These are phyloP conservation scores for Cantharis flavilabris DNA, from an alignment of 2,888 invertebrate species.

Conservation along the genomic window DNA sequence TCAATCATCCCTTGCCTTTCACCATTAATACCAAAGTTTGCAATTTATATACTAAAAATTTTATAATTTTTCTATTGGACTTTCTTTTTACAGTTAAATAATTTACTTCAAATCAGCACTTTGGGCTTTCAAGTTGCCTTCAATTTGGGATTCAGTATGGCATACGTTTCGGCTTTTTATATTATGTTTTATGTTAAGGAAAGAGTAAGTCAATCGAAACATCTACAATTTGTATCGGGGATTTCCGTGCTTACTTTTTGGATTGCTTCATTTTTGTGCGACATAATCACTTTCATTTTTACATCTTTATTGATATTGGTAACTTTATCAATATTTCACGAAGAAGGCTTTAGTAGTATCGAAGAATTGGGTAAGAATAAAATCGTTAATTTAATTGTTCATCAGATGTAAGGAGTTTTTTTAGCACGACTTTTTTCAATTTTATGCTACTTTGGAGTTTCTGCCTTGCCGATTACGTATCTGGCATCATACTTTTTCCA, in stretches of 20 bases:
- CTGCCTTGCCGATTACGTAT: constrained; percentile 75
- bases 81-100: constrained; percentile 41
- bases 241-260: constrained; percentile 70
- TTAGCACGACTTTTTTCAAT: constrained; percentile 65
- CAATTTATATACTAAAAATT: no score
- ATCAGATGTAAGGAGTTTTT: constrained; percentile 41
- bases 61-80: background rate
- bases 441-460: constrained; percentile 70
- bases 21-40: constrained; percentile 58
- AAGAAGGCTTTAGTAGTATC: constrained; percentile 62
- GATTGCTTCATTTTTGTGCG: constrained; percentile 62
- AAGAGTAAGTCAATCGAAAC: constrained; percentile 67
- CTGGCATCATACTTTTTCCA: constrained; percentile 69
- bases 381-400: constrained; percentile 6
- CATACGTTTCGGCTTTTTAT: constrained; percentile 69
- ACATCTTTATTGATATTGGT: constrained; percentile 62
- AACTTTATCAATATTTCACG: constrained; percentile 66
- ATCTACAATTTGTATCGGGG: constrained; percentile 74
- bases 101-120: constrained; percentile 46
- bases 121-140: constrained; percentile 64
- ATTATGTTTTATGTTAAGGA: constrained; percentile 69
- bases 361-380: constrained; percentile 59
- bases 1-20: constrained; percentile 69
- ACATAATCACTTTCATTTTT: constrained; percentile 66
- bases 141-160: constrained; percentile 73